Evolutionary conservation across 2,113 vertebrate genomes (phyloP).

Genomic region (Syrmaticus mikado): DNA sequence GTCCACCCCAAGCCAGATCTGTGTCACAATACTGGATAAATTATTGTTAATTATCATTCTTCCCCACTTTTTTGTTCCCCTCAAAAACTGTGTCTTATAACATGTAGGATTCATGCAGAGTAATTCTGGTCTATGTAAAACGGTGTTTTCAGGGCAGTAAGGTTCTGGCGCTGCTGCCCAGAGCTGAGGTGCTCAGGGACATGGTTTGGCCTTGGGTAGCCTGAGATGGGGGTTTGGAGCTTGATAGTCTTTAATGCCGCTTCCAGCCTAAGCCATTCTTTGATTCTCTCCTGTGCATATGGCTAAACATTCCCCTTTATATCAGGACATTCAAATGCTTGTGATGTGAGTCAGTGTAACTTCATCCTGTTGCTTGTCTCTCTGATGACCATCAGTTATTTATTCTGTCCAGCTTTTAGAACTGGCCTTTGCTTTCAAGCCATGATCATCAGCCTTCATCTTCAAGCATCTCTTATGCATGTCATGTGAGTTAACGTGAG

Average conservation of each 20-base stretch:
- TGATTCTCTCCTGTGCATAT: background rate
- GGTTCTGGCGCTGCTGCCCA: no score
- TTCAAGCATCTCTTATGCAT: background rate
- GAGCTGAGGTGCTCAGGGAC: no score
- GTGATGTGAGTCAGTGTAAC: background rate
- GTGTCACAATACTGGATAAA: background rate
- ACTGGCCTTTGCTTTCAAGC: background rate
- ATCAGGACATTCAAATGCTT: background rate
- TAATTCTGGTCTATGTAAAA: background rate
- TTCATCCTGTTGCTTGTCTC: background rate
- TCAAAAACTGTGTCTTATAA: background rate
- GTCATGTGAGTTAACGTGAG: background rate
- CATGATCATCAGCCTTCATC: background rate
- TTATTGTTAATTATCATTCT: background rate
- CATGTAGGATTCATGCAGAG: background rate
- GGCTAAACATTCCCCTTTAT: background rate
- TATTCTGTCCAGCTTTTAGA: background rate
- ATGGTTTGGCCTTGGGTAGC: no score
- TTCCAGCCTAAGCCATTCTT: no score
- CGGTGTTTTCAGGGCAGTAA: rapidly evolving
- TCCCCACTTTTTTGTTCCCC: background rate
- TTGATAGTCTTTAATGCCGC: no score
- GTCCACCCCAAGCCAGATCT: background rate
- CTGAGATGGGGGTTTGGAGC: no score
- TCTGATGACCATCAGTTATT: background rate